Evolutionary conservation across 2,113 vertebrate species (phyloP), one percentile per base, ranked within the genome.

Genomic region (Panthera tigris): DNA sequence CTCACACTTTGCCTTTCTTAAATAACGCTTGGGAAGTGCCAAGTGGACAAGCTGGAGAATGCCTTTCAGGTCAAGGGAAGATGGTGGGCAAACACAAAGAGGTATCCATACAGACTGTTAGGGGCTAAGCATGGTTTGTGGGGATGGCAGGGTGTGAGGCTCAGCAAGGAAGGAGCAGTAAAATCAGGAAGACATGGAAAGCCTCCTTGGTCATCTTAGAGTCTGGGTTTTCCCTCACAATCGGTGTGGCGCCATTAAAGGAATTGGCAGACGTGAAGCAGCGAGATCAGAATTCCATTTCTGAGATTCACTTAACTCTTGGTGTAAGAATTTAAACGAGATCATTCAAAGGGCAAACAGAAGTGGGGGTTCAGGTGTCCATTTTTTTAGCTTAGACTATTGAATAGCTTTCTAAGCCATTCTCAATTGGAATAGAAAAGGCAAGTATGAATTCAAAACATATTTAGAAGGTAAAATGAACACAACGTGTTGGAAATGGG

Each of bases 241-340:
- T 23, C 7, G 9, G 19, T 61, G 14, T 69, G 68, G 0, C 0
- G 0, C 39, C 48, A 48, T 15, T 78, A 33, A 19, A 50, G 39
- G 29, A 65, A 48, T 55, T 39, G 84, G 93, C 95, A 23, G 7
- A 78, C 87, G 91, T 45, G 29, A 95, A 50, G 19, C 69, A n/a
- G 15, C 52, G 89, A 65, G 13, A 14, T 8, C 39, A 13, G 31
- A 96, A 97, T 78, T 36, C 9, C 5, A 71, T 31, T 87, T 89
- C 3, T 85, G 52, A 81, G 73, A 19, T n/a, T 79, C 7, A 45
- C 1, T 90, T 15, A 33, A 84, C 31, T n/a, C 0, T 31, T 31
- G 33, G 19, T 31, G 33, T 50, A 50, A 89, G 6, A 63, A 61
- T 45, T 48, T 61, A 87, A 83, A 87, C 3, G 74, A 48, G 18